phyloP scores from a whole-genome alignment of 2,888 invertebrate species.

The Coelogynopora nodosa region DNA sequence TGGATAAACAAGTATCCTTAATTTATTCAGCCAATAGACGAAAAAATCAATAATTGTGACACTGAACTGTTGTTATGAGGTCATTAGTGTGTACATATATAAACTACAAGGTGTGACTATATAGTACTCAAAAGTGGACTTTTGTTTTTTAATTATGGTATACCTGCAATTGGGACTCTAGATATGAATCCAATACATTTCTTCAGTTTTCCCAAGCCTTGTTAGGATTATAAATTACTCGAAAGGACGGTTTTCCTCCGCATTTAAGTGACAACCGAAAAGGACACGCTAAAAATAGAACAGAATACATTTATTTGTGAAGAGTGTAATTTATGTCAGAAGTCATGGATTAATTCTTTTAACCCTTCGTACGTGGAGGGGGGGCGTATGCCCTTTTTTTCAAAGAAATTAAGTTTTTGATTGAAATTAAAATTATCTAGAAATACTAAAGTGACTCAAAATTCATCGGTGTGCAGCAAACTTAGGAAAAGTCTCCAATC shows the following conservation, averaged over 20 bases:
- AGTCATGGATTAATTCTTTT: not conserved
- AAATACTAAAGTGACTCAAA: not conserved
- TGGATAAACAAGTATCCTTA: no score
- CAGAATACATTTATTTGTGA: not conserved
- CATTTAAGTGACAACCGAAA: no score
- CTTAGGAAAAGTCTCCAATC: not conserved
- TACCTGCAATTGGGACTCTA: not conserved
- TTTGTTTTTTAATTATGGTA: not conserved
- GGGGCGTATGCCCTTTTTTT: no score
- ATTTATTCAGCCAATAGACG: no score
- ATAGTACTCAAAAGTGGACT: not conserved
- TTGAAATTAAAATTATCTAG: not conserved
- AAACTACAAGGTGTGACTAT: no score
- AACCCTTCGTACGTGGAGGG: no score
- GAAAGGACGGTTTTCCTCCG: no score
- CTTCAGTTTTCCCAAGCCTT: not conserved
- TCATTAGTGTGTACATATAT: no score
- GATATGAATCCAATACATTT: not conserved
- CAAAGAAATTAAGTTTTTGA: no score
- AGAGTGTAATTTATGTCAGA: not conserved
- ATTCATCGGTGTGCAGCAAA: not conserved
- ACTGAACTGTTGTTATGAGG: no score
- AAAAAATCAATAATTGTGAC: no score
- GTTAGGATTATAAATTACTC: not conserved
- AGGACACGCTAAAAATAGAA: not conserved